These are phyloP conservation scores for Muscicapa striata DNA, from an alignment of 2,797 vertebrate genomes.

Conservation along the genomic window DNA sequence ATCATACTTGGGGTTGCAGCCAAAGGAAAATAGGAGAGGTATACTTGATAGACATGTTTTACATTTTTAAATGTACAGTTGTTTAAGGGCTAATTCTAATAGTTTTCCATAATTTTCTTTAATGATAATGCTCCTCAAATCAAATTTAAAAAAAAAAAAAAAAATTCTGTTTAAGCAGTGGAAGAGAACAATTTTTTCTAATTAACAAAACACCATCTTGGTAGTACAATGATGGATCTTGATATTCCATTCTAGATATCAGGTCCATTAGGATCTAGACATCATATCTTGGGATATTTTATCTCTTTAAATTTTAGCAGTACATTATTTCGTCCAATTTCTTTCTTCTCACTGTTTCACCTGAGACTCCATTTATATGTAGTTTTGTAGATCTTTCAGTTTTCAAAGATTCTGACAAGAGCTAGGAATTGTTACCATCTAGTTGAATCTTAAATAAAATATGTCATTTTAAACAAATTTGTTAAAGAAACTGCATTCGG, in stretches of 20 bases:
- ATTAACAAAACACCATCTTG: background rate
- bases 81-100: background rate
- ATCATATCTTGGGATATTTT: background rate
- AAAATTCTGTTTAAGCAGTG: background rate
- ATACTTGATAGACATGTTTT: background rate
- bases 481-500: background rate
- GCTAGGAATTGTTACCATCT: background rate
- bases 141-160: too few species aligned
- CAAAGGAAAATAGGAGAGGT: background rate
- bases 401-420: background rate
- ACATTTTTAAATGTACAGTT: background rate
- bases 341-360: background rate
- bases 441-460: background rate
- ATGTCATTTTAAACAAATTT: background rate
- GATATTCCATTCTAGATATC: background rate
- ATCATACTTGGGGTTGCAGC: fast-evolving
- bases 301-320: background rate
- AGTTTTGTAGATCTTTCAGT: background rate
- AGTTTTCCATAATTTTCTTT: background rate
- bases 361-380: background rate
- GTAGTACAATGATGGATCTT: background rate
- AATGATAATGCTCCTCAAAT: background rate
- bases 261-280: background rate
- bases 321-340: background rate
- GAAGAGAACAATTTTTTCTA: background rate